Evolutionary conservation across 2,797 vertebrate genomes (phyloP).

Genomic region (Acanthiza pusilla): DNA sequence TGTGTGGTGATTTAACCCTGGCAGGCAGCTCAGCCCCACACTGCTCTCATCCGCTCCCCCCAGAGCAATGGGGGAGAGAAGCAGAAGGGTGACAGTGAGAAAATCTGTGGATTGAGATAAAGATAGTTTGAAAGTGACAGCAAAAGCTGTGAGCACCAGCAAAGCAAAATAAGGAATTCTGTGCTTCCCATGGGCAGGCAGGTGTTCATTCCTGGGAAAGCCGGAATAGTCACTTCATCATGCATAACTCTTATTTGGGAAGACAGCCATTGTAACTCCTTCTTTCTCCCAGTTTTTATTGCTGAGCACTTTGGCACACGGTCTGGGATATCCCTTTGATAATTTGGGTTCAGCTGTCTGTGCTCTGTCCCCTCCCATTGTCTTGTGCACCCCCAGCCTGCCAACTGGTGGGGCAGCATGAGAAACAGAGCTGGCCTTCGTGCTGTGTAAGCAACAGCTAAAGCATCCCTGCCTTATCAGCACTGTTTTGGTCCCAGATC

Average conservation of each 20-base stretch:
- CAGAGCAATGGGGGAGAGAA: not conserved
- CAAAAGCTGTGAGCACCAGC: not conserved
- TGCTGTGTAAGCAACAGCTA: not conserved
- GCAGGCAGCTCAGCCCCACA: not conserved
- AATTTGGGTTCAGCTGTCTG: not conserved
- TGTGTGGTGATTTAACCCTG: not conserved
- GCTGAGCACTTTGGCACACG: not conserved
- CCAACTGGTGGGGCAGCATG: not conserved
- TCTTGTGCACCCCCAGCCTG: not conserved
- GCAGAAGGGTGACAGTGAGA: not conserved
- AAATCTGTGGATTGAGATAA: not conserved
- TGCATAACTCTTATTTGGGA: not conserved
- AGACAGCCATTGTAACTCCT: not conserved
- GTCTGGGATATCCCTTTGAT: not conserved
- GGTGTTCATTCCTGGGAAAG: not conserved
- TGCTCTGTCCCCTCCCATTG: not conserved
- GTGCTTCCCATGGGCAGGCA: not conserved
- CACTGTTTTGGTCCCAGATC: not conserved
- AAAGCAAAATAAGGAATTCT: not conserved
- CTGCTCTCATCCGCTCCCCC: accelerated
- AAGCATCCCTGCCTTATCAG: not conserved
- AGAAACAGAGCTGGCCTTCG: not conserved
- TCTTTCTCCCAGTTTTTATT: not conserved
- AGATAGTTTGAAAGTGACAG: not conserved
- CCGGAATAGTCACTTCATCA: not conserved